These are phyloP conservation scores for Agapornis canus DNA, from an alignment of 2,797 vertebrate genomes.

Conservation along the genomic window DNA sequence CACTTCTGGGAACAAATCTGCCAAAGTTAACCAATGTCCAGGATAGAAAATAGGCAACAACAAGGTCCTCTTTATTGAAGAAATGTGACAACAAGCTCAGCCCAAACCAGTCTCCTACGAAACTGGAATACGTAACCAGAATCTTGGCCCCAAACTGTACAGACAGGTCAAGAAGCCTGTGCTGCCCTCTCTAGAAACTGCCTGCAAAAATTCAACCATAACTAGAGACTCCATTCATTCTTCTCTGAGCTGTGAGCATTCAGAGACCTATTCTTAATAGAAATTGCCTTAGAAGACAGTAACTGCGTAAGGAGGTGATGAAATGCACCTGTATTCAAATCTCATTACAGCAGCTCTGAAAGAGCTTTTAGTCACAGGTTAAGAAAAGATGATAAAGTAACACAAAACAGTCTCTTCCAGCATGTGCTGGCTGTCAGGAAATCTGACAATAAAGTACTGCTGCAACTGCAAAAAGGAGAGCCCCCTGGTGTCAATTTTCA, in stretches of 20 bases:
- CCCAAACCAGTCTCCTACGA: background rate
- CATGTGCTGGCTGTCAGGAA: background rate
- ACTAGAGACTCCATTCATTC: background rate
- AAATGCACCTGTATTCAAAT: background rate
- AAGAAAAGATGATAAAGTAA: conserved; percentile 11
- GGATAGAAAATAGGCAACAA: background rate
- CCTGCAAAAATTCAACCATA: background rate
- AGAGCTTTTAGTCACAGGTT: background rate
- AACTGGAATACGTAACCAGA: background rate
- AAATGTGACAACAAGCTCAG: background rate
- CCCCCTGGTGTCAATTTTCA: background rate
- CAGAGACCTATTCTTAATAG: background rate
- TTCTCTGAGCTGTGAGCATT: background rate
- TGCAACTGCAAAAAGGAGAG: conserved; percentile 32
- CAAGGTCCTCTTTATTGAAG: background rate
- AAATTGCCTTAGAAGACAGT: background rate
- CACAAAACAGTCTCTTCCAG: background rate
- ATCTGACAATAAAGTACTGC: conserved; percentile 19
- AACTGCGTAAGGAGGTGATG: background rate
- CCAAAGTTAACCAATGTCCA: background rate
- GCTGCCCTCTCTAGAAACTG: background rate
- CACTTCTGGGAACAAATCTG: background rate
- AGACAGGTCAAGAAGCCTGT: background rate
- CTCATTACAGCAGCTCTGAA: background rate
- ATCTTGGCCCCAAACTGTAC: background rate